Percentiles rank a stretch among this genome's conserved stretches.
These are phyloP conservation scores for Diloba caeruleocephala DNA, from an alignment of 2,888 invertebrate species.

Conservation along the genomic window DNA sequence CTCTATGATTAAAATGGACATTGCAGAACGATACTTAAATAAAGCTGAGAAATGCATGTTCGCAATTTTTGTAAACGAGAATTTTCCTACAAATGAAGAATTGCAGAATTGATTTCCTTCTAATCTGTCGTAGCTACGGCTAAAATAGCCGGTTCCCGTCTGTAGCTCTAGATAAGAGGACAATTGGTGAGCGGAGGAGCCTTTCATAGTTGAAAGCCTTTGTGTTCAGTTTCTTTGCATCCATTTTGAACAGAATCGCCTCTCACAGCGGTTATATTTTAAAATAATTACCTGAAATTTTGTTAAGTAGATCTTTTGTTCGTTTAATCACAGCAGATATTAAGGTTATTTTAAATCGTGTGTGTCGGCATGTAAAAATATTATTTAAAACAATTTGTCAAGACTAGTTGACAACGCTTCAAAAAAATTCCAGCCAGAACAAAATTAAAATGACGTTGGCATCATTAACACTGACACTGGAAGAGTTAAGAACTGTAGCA, in stretches of 20 bases:
- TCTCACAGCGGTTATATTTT: constrained; percentile 13
- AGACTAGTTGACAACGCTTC: no score
- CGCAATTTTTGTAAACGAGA: neutral
- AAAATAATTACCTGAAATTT: constrained; percentile 28
- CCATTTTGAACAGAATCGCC: constrained; percentile 20
- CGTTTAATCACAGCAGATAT: no score
- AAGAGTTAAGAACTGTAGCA: no score
- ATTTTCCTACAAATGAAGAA: constrained; percentile 14
- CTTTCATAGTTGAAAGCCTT: constrained; percentile 41
- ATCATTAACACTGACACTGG: no score
- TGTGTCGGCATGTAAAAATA: no score
- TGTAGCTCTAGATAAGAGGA: constrained; percentile 48
- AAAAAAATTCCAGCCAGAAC: no score
- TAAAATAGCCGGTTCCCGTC: constrained; percentile 28
- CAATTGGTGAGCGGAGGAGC: constrained; percentile 35
- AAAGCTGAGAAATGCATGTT: no score
- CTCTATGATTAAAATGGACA: no score
- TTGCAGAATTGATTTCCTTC: constrained; percentile 22
- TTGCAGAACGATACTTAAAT: no score
- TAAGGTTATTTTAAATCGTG: no score
- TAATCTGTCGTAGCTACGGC: constrained; percentile 26
- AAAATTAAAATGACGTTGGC: no score
- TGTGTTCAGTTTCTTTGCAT: constrained; percentile 38
- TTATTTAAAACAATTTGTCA: no score
- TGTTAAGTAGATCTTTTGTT: constrained; percentile 13